Evolutionary conservation across 2,888 invertebrate species (phyloP).

Genomic region (Ichneumoninae sp.): DNA sequence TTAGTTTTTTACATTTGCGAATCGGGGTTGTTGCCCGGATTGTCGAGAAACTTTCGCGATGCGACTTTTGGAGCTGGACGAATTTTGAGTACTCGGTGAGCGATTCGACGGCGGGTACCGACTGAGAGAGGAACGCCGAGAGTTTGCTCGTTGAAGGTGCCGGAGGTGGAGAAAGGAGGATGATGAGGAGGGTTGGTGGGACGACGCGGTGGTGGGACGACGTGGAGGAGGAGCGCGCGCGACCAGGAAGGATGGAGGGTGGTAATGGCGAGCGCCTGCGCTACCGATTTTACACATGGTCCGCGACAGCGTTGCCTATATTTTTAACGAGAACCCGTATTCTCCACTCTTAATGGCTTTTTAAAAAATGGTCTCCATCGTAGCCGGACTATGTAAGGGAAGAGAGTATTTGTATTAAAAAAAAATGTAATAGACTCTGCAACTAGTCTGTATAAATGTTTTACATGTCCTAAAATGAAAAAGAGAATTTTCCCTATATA

Average conservation of each 20-base stretch:
- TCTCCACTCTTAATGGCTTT: not conserved
- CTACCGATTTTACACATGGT: slow-evolving; percentile 75
- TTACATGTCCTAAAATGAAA: not conserved
- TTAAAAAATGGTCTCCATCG: too few species aligned
- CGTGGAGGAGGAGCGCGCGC: slow-evolving; percentile 52
- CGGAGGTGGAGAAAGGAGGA: slow-evolving; percentile 60
- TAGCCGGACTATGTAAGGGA: too few species aligned
- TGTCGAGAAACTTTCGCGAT: slow-evolving; percentile 28
- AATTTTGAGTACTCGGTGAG: slow-evolving; percentile 56
- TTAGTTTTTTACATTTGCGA: not conserved
- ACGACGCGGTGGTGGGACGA: slow-evolving; percentile 68
- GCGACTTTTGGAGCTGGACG: not conserved
- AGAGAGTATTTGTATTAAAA: too few species aligned
- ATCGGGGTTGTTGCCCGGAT: not conserved
- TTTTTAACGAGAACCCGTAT: slow-evolving; percentile 25
- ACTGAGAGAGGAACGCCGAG: slow-evolving; percentile 73
- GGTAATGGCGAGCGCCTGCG: slow-evolving; percentile 71
- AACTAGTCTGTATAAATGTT: not conserved
- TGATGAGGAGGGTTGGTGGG: slow-evolving; percentile 63
- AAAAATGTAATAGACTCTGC: too few species aligned
- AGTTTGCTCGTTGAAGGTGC: slow-evolving; percentile 68
- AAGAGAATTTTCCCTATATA: too few species aligned
- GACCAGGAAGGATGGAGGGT: slow-evolving; percentile 67
- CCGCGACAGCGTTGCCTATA: slow-evolving; percentile 70
- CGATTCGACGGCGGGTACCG: slow-evolving; percentile 72